Evolutionary conservation across 2,797 vertebrate species (phyloP).

Genomic region (Muraenolepis orangiensis): DNA sequence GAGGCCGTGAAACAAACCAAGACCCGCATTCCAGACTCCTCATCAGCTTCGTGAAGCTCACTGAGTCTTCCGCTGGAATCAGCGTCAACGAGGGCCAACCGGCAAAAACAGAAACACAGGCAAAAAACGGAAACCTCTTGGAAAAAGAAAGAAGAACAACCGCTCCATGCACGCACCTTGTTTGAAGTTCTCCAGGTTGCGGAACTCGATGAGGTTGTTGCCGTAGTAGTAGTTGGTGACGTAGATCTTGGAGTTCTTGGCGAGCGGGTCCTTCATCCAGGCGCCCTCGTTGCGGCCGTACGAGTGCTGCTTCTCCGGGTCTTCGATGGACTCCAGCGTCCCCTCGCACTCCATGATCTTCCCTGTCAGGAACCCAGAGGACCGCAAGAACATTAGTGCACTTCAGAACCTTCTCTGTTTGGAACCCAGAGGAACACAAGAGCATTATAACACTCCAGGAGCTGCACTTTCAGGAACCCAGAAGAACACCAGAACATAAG

Average conservation of each 20-base stretch:
- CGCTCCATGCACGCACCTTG: conserved; percentile 83
- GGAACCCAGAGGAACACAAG: no score
- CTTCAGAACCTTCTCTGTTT: no score
- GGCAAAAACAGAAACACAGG: conserved; percentile 10
- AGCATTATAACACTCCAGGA: neutral
- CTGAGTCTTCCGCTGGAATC: conserved; percentile 41
- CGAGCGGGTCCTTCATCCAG: conserved; percentile 96
- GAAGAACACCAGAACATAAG: neutral
- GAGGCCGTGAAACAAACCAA: conserved; percentile 36
- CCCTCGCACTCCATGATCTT: conserved; percentile 87
- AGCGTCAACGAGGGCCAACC: conserved; percentile 21
- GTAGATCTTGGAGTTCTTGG: conserved; percentile 89
- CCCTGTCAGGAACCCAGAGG: conserved; percentile 39
- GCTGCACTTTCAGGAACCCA: neutral
- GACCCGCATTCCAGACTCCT: conserved; percentile 46
- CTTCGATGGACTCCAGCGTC: conserved; percentile 85
- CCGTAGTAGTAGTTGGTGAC: conserved; percentile 98
- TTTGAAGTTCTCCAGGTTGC: conserved; percentile 96
- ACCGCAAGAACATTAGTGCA: no score
- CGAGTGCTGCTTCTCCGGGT: conserved; percentile 87
- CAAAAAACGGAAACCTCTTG: conserved; percentile 17
- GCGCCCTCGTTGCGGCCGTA: conserved; percentile 96
- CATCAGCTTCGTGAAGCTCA: conserved; percentile 38
- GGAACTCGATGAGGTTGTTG: conserved; percentile 94
- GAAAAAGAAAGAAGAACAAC: conserved; percentile 1